Conservation (phyloP, 2,797 vertebrate species). For the Ceryle rudis region DNA sequence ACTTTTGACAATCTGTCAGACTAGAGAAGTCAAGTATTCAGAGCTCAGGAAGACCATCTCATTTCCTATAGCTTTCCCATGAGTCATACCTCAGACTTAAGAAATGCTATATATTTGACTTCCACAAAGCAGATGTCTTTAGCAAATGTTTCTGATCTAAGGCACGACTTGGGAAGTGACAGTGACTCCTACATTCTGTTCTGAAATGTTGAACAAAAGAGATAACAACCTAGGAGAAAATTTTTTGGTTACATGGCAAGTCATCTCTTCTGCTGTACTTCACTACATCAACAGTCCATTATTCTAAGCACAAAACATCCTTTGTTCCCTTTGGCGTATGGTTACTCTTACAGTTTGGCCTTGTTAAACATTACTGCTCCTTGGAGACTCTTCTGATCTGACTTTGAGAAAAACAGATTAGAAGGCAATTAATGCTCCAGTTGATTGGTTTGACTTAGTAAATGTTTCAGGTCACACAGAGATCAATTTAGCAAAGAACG, state of each 20-base stretch:
- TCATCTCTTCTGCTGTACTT: not conserved
- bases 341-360: not conserved
- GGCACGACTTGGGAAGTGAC: not conserved
- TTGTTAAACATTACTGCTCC: not conserved
- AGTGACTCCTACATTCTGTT: constrained; percentile 25
- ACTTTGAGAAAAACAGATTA: not conserved
- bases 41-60: not conserved
- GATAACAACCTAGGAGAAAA: not conserved
- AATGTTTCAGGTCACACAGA: not conserved
- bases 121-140: constrained; percentile 31
- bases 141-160: constrained; percentile 25
- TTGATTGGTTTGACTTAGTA: not conserved
- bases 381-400: not conserved
- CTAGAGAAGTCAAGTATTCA: not conserved
- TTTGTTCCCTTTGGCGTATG: not conserved
- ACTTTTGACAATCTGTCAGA: not conserved
- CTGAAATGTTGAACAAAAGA: constrained; percentile 10
- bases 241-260: not conserved
- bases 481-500: not conserved
- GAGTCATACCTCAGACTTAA: not conserved
- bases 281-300: not conserved
- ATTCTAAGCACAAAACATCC: not conserved
- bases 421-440: not conserved
- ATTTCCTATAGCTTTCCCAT: not conserved
- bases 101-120: not conserved